Percentiles rank a stretch among this genome's conserved stretches.
Conservation (phyloP, 2,797 vertebrate species). For the Nannoperca obscura region DNA sequence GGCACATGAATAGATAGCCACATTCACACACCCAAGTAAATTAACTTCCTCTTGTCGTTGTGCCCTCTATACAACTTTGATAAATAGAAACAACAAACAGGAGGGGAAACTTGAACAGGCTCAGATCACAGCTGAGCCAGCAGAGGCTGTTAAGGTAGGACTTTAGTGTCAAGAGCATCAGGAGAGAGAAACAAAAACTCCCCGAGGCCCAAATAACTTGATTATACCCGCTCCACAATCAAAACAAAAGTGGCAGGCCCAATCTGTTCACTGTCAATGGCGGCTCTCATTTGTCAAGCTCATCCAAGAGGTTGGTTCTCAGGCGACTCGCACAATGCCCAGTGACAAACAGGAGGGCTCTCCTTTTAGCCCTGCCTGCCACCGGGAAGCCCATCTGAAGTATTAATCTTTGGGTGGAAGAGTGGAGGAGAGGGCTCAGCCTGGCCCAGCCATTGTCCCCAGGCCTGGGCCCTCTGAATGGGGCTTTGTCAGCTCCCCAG, state of each 20-base stretch:
- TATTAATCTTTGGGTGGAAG: slow-evolving; percentile 88
- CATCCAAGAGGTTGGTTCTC: slow-evolving; percentile 86
- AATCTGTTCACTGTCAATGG: slow-evolving; percentile 86
- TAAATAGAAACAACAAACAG: slow-evolving; percentile 75
- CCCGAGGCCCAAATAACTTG: slow-evolving; percentile 81
- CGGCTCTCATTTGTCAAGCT: slow-evolving; percentile 86
- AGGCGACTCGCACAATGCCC: slow-evolving; percentile 86
- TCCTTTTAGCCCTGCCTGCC: slow-evolving; percentile 86
- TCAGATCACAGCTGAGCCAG: slow-evolving; percentile 73
- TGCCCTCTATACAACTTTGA: slow-evolving; percentile 57
- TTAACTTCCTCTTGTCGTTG: slow-evolving; percentile 71
- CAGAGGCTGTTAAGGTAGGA: slow-evolving; percentile 73
- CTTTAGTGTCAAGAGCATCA: slow-evolving; percentile 80
- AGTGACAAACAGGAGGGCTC: slow-evolving; percentile 87
- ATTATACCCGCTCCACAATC: slow-evolving; percentile 85
- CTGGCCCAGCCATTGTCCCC: slow-evolving; percentile 85
- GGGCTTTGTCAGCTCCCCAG: slow-evolving; percentile 87
- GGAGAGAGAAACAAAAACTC: slow-evolving; percentile 78
- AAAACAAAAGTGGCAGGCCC: slow-evolving; percentile 85
- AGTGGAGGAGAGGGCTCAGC: slow-evolving; percentile 85
- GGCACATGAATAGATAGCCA: slow-evolving; percentile 66
- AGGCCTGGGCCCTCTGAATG: slow-evolving; percentile 84
- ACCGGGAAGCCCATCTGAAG: slow-evolving; percentile 88
- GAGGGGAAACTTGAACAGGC: slow-evolving; percentile 70
- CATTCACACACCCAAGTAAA: slow-evolving; percentile 81